phyloP scores from a whole-genome alignment of 2,797 vertebrate species.

The Rhabdophis nuchalis region DNA sequence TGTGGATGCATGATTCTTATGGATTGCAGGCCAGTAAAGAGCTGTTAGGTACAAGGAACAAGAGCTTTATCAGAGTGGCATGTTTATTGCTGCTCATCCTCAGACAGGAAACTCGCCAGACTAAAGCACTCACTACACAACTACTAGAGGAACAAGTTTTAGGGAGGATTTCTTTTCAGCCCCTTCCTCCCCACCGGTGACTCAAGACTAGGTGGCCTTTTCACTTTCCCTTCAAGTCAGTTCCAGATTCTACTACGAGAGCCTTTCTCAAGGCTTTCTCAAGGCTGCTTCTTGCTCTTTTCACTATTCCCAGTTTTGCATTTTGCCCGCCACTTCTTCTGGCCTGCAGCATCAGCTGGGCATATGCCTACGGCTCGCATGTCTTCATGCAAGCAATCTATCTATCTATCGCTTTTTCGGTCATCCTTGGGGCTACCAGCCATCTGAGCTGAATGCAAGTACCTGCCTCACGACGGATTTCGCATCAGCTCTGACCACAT shows the following conservation, averaged over 20 bases:
- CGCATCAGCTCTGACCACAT: not conserved
- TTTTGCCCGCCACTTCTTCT: not conserved
- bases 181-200: not conserved
- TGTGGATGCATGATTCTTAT: not conserved
- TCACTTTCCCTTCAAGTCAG: not conserved
- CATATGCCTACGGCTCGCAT: not conserved
- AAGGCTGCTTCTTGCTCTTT: not conserved
- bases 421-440: not conserved
- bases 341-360: not conserved
- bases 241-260: not conserved
- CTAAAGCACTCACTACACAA: not conserved
- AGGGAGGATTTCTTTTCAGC: not conserved
- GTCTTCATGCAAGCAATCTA: not conserved
- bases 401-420: not conserved
- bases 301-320: not conserved
- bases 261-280: not conserved
- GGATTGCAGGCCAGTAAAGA: not conserved
- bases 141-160: not conserved
- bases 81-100: not conserved
- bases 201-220: not conserved
- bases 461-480: not conserved
- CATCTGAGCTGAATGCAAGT: not conserved
- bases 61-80: not conserved
- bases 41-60: not conserved
- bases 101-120: not conserved